Evolutionary conservation across 2,113 vertebrate genomes (phyloP), one percentile per base, ranked within the genome.

Genomic region (Lepisosteus oculatus): DNA sequence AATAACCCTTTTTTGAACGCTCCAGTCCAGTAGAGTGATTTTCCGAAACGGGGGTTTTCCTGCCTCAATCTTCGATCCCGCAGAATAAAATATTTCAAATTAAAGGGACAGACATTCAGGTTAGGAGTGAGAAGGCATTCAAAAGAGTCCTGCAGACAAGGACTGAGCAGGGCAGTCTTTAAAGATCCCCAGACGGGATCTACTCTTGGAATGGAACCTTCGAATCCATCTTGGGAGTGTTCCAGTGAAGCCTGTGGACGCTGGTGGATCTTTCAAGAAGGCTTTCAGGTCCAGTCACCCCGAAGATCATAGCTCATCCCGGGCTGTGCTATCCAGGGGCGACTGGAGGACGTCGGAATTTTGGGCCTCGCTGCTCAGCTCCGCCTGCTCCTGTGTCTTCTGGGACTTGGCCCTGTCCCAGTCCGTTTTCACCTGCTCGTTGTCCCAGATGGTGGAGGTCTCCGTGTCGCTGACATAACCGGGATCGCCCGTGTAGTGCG

Each of bases 401-500:
- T 92, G 92, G 1, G 95, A 94, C 45, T 91, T 92, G 17, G 88
- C 91, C 0, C 95, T 86, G 88, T 97, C 95, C 96, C 96, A 96
- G 85, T 96, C 95, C 0, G 96, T 96, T 55, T 80, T 88, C 41
- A 93, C 72, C 0, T 78, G 87, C 43, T 95, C 95, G 0, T 96
- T 91, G 86, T 97, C 91, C 96, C 96, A 98, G 67, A 96, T 86
- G 0, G 93, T 96, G 2, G 96, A 98, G 63, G 95, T 98, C 81
- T 98, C 96, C 0, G 96, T 98, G 88, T 97, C 96, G 0, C 96
- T 98, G 76, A 98, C 82, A 64, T 98, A 98, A 0, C 95, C 95
- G 0, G 87, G 63, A 0, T 98, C 95, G 0, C 95, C 96, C 0
- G 95, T 98, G 83, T 97, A 98, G 81, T 97, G 95, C 0, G 95